Conservation (phyloP, 2,888 invertebrate genomes). For the Latrodectus hesperus region DNA sequence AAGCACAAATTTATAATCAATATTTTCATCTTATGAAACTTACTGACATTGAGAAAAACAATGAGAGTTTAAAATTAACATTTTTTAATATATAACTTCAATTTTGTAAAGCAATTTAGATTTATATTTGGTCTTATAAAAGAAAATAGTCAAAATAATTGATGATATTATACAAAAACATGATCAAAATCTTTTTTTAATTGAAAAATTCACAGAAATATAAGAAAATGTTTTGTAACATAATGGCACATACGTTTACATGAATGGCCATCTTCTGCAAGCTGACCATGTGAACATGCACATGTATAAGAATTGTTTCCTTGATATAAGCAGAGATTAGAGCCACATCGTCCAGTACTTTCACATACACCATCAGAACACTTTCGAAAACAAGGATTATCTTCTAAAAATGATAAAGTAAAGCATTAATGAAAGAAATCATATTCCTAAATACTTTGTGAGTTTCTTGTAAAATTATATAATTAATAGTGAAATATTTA, state of each 20-base stretch:
- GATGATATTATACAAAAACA: too few relatives aligned
- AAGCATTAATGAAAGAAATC: neutral
- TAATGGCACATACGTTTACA: slow-evolving; percentile 77
- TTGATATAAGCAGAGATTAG: slow-evolving; percentile 85
- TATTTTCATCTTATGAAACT: neutral
- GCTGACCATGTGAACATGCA: slow-evolving; percentile 86
- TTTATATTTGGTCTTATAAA: too few relatives aligned
- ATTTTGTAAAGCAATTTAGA: too few relatives aligned
- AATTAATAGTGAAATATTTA: too few relatives aligned
- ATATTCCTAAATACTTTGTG: too few relatives aligned
- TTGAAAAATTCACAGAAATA: neutral
- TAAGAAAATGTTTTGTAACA: neutral
- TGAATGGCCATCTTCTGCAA: slow-evolving; percentile 67
- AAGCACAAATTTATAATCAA: neutral
- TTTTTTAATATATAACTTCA: too few relatives aligned
- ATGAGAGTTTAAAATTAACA: neutral
- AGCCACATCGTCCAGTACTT: slow-evolving; percentile 82
- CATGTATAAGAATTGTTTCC: slow-evolving; percentile 79
- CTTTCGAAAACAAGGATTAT: slow-evolving; percentile 79
- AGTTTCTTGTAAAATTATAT: too few relatives aligned
- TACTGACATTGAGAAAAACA: neutral
- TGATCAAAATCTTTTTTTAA: neutral
- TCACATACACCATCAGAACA: slow-evolving; percentile 71
- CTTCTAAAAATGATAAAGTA: slow-evolving; percentile 70
- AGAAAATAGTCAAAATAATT: too few relatives aligned